Percentiles rank a stretch among this genome's conserved stretches.
These are phyloP conservation scores for Tetragonisca angustula DNA, from an alignment of 2,888 invertebrate species.

Conservation along the genomic window DNA sequence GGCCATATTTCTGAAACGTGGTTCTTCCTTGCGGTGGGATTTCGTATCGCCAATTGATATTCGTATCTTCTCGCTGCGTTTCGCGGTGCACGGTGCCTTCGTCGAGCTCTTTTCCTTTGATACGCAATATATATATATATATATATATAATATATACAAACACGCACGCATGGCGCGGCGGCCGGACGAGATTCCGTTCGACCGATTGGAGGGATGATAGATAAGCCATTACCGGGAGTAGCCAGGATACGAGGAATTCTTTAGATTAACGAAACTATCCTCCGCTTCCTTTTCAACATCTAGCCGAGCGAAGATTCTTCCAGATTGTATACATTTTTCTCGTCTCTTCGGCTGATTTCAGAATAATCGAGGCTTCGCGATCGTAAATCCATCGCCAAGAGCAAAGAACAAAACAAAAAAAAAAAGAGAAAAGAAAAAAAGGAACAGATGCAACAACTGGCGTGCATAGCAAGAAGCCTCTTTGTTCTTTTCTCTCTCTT, in stretches of 20 bases:
- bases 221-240: background rate
- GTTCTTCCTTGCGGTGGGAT: constrained; percentile 31
- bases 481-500: background rate
- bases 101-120: background rate
- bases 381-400: background rate
- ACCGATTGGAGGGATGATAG: constrained; percentile 33
- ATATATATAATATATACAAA: no score
- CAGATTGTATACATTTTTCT: background rate
- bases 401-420: no score
- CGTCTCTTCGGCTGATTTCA: background rate
- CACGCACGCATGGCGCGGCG: background rate
- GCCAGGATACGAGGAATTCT: background rate
- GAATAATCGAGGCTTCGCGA: constrained; percentile 15
- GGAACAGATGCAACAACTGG: background rate
- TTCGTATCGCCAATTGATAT: constrained; percentile 52
- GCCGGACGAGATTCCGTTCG: background rate
- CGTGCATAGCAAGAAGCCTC: constrained; percentile 2
- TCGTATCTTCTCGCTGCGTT: constrained; percentile 34
- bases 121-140: background rate
- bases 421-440: background rate
- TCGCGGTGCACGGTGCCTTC: background rate
- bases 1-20: constrained; percentile 68
- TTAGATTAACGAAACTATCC: background rate
- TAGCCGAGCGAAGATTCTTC: background rate
- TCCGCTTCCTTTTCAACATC: background rate